Conservation (phyloP, 2,888 invertebrate species). For the Cyaniris semiargus region DNA sequence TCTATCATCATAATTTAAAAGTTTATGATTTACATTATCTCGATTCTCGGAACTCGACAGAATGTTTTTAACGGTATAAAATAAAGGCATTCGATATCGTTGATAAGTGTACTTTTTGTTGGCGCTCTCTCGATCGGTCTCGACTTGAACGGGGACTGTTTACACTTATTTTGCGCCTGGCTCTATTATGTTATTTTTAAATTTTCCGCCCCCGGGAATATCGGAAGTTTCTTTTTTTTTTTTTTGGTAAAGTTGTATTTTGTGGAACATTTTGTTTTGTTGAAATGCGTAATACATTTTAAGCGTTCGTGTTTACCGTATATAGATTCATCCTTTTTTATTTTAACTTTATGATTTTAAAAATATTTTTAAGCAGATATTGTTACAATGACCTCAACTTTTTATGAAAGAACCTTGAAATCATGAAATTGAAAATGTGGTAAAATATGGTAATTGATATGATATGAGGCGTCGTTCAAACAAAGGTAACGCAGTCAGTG, state of each 20-base stretch:
- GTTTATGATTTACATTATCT: background rate
- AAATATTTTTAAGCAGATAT: too few relatives aligned
- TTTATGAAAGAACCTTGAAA: background rate
- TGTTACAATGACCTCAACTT: background rate
- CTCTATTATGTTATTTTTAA: background rate
- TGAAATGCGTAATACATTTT: background rate
- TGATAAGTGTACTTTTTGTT: slow-evolving; percentile 25
- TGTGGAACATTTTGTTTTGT: background rate
- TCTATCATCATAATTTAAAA: background rate
- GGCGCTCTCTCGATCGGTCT: background rate
- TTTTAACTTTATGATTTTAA: background rate
- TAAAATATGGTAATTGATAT: slow-evolving; percentile 23
- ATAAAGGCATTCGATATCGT: slow-evolving; percentile 16
- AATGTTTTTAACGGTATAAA: background rate
- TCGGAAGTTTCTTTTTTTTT: background rate
- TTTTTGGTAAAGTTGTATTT: background rate
- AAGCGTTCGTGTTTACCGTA: background rate
- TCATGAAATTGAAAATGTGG: slow-evolving; percentile 2
- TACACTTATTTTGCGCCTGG: slow-evolving; percentile 7
- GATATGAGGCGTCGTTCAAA: slow-evolving; percentile 23
- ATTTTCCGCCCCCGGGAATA: background rate
- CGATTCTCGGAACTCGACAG: background rate
- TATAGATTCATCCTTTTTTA: background rate
- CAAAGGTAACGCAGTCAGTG: slow-evolving; percentile 22
- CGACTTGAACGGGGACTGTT: background rate